Conservation (phyloP, 2,888 invertebrate genomes). For the Nymphalis c-album region DNA sequence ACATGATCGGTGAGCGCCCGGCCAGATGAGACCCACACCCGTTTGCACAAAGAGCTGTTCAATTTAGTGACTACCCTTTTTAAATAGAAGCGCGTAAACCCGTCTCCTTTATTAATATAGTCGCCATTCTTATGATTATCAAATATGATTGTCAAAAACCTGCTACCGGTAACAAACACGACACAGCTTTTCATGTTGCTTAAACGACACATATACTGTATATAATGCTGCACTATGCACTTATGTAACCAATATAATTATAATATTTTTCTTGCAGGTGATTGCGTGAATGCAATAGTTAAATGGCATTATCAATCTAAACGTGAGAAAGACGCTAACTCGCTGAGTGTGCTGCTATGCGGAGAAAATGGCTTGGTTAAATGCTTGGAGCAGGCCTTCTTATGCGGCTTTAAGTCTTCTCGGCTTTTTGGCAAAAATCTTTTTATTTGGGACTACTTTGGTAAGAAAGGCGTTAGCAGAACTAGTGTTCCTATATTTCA, state of each 20-base stretch:
- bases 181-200: no score
- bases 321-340: constrained; percentile 89
- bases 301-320: constrained; percentile 97
- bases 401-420: constrained; percentile 96
- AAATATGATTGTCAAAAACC: no score
- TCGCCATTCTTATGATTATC: no score
- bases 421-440: constrained; percentile 96
- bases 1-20: constrained; percentile 71
- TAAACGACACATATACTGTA: no score
- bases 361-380: constrained; percentile 97
- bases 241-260: background rate
- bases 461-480: constrained; percentile 76
- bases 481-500: background rate
- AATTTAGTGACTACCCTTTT: no score
- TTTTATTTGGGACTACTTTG: constrained; percentile 99
- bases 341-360: constrained; percentile 94
- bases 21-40: no score
- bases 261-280: constrained; percentile 80
- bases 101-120: no score
- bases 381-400: constrained; percentile 96
- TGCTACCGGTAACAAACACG: no score
- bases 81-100: no score
- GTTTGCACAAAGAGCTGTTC: no score
- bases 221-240: background rate
- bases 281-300: constrained; percentile 97